A percentile compares a stretch with the other conserved stretches of the same genome.
These are phyloP conservation scores for Pampusana beccarii DNA, from an alignment of 2,113 vertebrate genomes.

Conservation along the genomic window DNA sequence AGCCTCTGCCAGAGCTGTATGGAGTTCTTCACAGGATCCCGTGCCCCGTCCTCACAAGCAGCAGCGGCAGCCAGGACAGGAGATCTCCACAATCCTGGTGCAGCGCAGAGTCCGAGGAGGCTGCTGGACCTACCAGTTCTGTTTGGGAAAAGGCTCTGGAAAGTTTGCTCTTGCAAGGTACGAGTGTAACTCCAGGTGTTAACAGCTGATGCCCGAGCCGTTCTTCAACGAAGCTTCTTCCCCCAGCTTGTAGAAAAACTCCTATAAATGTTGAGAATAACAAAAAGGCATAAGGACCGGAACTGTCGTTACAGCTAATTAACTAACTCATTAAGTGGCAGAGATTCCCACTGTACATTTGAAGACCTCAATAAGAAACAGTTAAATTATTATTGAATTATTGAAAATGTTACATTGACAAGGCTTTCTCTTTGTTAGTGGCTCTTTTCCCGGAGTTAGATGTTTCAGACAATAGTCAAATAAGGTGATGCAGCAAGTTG, in stretches of 20 bases:
- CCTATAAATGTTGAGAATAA: not conserved
- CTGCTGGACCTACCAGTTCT: not conserved
- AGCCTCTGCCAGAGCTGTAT: not conserved
- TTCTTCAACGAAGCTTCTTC: not conserved
- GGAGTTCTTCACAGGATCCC: not conserved
- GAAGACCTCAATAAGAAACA: not conserved
- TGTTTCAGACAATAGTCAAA: not conserved
- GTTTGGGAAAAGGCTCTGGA: not conserved
- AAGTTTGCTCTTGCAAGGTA: not conserved
- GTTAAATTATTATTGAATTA: not conserved
- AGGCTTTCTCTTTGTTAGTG: not conserved
- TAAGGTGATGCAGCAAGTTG: not conserved
- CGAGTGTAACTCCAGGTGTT: accelerated
- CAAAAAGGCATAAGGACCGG: not conserved
- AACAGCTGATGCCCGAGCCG: too few species aligned
- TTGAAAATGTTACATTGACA: not conserved
- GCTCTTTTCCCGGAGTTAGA: not conserved
- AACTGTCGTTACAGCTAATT: too few species aligned
- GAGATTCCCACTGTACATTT: not conserved
- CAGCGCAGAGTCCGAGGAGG: not conserved
- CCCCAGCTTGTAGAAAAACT: not conserved
- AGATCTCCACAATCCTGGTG: not conserved
- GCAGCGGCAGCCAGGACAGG: not conserved
- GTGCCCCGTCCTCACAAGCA: too few species aligned
- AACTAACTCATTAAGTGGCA: too few species aligned